phyloP scores from a whole-genome alignment of 2,797 vertebrate genomes.

The Notamacropus eugenii region DNA sequence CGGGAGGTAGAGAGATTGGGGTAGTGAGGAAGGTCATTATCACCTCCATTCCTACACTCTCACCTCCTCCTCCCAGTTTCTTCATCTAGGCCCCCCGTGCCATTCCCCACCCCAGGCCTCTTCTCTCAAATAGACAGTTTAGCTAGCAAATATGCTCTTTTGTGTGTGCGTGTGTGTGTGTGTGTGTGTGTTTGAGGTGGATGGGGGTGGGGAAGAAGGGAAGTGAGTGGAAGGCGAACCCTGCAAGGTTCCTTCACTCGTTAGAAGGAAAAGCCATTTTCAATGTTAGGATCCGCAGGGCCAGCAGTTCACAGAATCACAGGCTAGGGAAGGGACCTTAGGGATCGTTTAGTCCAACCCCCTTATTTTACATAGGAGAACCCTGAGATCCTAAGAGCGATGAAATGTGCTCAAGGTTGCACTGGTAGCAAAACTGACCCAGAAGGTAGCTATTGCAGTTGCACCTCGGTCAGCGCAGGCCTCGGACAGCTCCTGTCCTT shows the following conservation, averaged over 20 bases:
- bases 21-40: not conserved
- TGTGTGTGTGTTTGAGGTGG: not conserved
- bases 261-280: not conserved
- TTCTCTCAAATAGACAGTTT: not conserved
- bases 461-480: not conserved
- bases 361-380: not conserved
- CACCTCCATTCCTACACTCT: not conserved
- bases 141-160: not conserved
- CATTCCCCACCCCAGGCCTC: constrained; percentile 50
- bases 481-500: not conserved
- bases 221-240: constrained; percentile 68
- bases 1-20: constrained; percentile 2
- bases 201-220: constrained; percentile 31
- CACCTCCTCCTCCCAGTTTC: constrained; percentile 51
- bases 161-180: not conserved
- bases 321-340: not conserved
- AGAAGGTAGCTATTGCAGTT: not conserved
- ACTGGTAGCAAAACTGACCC: not conserved
- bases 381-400: not conserved
- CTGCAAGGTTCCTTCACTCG: not conserved
- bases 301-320: not conserved
- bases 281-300: not conserved
- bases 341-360: not conserved
- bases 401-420: not conserved
- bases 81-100: constrained; percentile 15